Evolutionary conservation across 2,888 invertebrate species (phyloP), one percentile per base, ranked within the genome.

Genomic region (Myathropa florea): DNA sequence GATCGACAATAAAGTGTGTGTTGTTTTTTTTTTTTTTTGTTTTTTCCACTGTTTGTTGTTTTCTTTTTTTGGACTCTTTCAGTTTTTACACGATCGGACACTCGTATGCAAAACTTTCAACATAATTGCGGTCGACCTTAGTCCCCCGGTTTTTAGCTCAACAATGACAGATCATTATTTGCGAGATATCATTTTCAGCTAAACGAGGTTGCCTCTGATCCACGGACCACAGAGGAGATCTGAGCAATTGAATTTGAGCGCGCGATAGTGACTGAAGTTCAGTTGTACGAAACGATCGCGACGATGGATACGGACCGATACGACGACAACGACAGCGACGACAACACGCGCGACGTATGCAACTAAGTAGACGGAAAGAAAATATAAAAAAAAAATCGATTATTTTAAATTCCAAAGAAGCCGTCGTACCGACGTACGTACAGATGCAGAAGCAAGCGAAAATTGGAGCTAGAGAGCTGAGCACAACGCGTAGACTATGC

Each of bases 341-440:
- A 33, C 33, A 10, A 33, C 33, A 33, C 6, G 9, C 9, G 10
- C 65, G 60, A 80, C 57, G 73, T 57, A 67, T 72, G 55, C 68
- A 67, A 77, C 61, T 77, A 30, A 57, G 46, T 46, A 75, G 65
- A 63, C 72, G 60, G 68, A 82, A 64, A 81, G 77, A 82, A 85
- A 72, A 85, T 81, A 85, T 82, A 72, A 82, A 85, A 85, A 82
- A 72, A 82, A 85, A 85, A 82, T 77, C 72, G 72, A 82, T 82
- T 81, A 78, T 73, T 84, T 82, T 82, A 85, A 82, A 78, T 85
- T 82, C 82, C 77, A 70, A 77, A 82, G 85, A 85, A 85, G 82
- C 82, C 82, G 63, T 77, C 46, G 73, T 68, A 68, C 21, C 28
- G 18, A 1, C 26, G 21, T 63, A 53, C 39, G 65, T 6, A 67